Evolutionary conservation across 2,797 vertebrate species (phyloP).

Genomic region (Lepilemur ruficaudatus): DNA sequence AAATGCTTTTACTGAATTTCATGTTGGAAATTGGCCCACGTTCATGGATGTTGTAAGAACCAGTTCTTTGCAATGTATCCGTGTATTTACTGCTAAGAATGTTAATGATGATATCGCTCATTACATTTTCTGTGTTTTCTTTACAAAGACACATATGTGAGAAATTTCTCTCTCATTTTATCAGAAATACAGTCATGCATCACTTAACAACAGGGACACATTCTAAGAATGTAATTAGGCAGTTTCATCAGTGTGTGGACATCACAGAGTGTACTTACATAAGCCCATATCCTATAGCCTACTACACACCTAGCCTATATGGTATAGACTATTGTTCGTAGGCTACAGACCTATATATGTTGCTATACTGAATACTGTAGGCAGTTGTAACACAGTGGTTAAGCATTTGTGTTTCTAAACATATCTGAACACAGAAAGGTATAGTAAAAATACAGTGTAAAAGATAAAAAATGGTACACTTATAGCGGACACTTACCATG

Average conservation of each 20-base stretch:
- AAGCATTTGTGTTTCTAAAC: neutral
- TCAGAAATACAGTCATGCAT: neutral
- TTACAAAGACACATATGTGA: neutral
- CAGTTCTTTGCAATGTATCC: neutral
- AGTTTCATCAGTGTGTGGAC: neutral
- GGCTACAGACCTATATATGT: neutral
- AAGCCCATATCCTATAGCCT: neutral
- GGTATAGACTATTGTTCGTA: neutral
- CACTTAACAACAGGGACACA: neutral
- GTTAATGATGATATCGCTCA: neutral
- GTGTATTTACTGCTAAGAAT: constrained; percentile 1
- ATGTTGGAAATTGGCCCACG: neutral
- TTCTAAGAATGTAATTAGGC: neutral
- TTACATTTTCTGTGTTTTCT: constrained; percentile 42
- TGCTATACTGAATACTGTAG: neutral
- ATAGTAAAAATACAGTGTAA: neutral
- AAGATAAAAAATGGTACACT: neutral
- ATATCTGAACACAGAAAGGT: neutral
- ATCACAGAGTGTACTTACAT: neutral
- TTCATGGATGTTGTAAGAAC: neutral
- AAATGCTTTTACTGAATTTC: constrained; percentile 35
- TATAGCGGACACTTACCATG: neutral
- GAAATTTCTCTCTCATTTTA: constrained; percentile 24
- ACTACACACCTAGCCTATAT: neutral
- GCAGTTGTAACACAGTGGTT: neutral